Evolutionary conservation across 2,888 invertebrate genomes (phyloP).

Genomic region (Odontocerum albicorne): DNA sequence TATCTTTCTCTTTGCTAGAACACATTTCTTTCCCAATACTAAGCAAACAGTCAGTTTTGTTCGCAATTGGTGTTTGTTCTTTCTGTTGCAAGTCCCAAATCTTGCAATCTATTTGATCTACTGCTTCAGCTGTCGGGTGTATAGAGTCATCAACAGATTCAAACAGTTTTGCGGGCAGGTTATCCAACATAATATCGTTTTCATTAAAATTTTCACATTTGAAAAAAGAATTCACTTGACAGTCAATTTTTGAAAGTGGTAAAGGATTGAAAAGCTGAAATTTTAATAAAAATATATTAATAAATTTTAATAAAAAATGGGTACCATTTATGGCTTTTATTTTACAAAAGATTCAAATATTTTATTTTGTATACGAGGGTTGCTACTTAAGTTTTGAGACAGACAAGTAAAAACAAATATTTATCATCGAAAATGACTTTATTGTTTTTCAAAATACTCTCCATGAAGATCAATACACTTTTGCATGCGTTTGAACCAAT

Average conservation of each 20-base stretch:
- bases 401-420: too few species aligned
- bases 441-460: too few species aligned
- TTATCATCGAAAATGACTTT: too few species aligned
- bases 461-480: too few species aligned
- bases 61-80: slow-evolving; percentile 13
- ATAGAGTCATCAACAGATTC: slow-evolving; percentile 31
- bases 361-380: too few species aligned
- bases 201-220: slow-evolving; percentile 36
- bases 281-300: too few species aligned
- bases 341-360: too few species aligned
- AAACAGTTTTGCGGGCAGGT: slow-evolving; percentile 32
- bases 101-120: slow-evolving; percentile 29
- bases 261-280: slow-evolving; percentile 33
- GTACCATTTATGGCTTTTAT: too few species aligned
- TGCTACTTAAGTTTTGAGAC: too few species aligned
- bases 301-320: too few species aligned
- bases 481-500: too few species aligned
- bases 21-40: slow-evolving; percentile 22
- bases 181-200: slow-evolving; percentile 33
- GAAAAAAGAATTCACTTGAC: slow-evolving; percentile 29
- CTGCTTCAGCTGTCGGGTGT: slow-evolving; percentile 18
- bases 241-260: slow-evolving; percentile 26
- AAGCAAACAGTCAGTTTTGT: slow-evolving; percentile 20
- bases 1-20: slow-evolving; percentile 25
- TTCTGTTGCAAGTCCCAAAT: slow-evolving; percentile 33